Base-by-base conservation (phyloP, 2,888 invertebrate genomes). In the Orchesellides sinensis region DNA sequence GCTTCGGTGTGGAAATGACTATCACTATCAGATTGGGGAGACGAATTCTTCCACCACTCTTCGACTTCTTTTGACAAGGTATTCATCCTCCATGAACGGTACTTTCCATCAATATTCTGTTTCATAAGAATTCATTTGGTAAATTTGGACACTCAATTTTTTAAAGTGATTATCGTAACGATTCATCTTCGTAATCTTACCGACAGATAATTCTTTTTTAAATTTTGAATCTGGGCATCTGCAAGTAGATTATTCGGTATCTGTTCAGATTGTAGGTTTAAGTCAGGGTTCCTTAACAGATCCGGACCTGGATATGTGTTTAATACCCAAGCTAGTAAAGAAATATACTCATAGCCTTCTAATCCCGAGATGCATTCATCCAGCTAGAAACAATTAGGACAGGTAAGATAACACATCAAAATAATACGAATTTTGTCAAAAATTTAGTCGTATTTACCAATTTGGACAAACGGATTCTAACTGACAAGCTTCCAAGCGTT, bases 301-400 rank as follows among this genome's bases (percentile, higher is more conserved):
- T 99, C 98, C 1, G 93, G 91, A 0, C 97, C 96, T 0, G 94
- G 93, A 90, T 99, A 99, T 0, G 96, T 96, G 89, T 97, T 96
- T 86, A 97, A 93, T 14, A 94, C 93, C 99, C 99, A 99, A 0
- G 95, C 95, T 8, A 99, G 91, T 72, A 99, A 91, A 0, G 98
- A 96, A 0, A 99, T 98, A 90, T 97, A 96, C 90, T 99, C 99
- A 90, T 98, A 98, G 49, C 98, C 98, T 91, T 98, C 96, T 72
- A 99, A 91, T 0, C 96, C 96, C 0, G 93, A 92, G n/a, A 97
- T 96, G 59, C 97, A 93, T 89, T 97, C 97, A 90, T 96, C 94
- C 17, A 98, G 91, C 95, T 92, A 32, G 32, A 32, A 32, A 32
- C 32, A 32, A 32, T 32, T 32, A 6, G 32, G 10, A 32, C 5